Percentiles rank a stretch among this genome's conserved stretches.
Evolutionary conservation across 2,888 invertebrate species (phyloP).

Genomic region (Agapostemon virescens): DNA sequence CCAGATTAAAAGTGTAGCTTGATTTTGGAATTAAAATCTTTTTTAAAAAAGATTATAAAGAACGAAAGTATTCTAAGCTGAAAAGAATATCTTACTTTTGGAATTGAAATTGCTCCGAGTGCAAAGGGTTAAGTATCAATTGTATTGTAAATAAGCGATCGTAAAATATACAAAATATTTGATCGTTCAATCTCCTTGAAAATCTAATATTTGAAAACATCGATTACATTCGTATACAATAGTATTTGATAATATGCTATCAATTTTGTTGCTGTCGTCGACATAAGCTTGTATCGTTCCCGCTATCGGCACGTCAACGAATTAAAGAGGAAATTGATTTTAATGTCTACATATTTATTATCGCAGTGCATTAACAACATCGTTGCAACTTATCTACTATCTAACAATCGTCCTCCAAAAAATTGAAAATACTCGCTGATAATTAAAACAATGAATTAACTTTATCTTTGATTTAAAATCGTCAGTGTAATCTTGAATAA

Average conservation of each 20-base stretch:
- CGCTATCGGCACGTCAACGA: not conserved
- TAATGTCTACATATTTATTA: not conserved
- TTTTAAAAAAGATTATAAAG: too few species aligned
- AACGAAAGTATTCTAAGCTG: too few species aligned
- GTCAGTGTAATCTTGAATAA: not conserved
- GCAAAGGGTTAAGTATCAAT: not conserved
- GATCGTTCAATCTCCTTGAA: not conserved
- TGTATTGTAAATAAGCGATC: not conserved
- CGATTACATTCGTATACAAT: not conserved
- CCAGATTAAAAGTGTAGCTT: too few species aligned
- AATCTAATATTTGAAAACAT: not conserved
- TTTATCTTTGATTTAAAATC: too few species aligned
- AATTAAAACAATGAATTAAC: not conserved
- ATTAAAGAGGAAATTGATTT: not conserved
- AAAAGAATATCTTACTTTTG: too few species aligned
- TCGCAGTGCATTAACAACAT: not conserved
- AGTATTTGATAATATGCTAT: not conserved
- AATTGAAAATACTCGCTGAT: too few species aligned
- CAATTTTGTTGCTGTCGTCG: not conserved
- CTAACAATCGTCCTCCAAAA: not conserved
- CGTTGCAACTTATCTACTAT: not conserved
- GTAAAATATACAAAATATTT: too few species aligned
- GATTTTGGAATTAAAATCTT: too few species aligned
- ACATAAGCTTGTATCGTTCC: not conserved
- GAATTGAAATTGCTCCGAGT: too few species aligned